Evolutionary conservation across 1,140 invertebrate species (phyloP).

Genomic region (Pinna nobilis): DNA sequence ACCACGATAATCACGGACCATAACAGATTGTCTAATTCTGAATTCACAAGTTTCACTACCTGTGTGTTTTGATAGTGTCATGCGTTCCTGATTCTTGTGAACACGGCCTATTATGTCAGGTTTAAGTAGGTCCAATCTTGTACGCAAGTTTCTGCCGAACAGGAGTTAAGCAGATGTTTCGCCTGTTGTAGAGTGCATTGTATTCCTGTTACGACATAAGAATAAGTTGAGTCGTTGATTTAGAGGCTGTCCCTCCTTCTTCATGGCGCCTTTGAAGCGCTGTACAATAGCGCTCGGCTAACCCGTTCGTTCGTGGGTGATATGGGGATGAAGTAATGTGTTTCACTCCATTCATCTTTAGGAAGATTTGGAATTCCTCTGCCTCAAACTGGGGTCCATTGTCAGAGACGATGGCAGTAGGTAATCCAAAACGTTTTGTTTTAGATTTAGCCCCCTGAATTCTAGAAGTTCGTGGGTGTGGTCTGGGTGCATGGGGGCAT

Average conservation of each 20-base stretch:
- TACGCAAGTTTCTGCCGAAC: constrained; percentile 14
- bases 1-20: background rate
- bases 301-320: constrained; percentile 68
- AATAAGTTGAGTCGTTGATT: constrained; percentile 13
- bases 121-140: constrained; percentile 21
- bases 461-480: too few relatives aligned
- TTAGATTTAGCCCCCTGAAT: too few relatives aligned
- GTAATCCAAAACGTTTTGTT: constrained; percentile 71
- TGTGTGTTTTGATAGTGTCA: constrained; percentile 2
- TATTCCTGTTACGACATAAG: constrained; percentile 41
- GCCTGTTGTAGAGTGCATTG: constrained; percentile 36
- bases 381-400: constrained; percentile 74
- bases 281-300: constrained; percentile 52
- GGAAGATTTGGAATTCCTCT: constrained; percentile 73
- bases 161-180: constrained; percentile 32
- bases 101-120: constrained; percentile 9
- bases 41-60: background rate
- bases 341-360: constrained; percentile 69
- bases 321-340: constrained; percentile 59
- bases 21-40: background rate
- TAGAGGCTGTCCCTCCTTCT: background rate
- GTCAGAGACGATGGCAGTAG: constrained; percentile 72
- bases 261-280: constrained; percentile 38
- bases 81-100: background rate
- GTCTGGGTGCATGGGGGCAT: too few relatives aligned